Percentiles rank a stretch among this genome's conserved stretches.
Evolutionary conservation across 2,797 vertebrate genomes (phyloP).

Genomic region (Chloroceryle amazona): DNA sequence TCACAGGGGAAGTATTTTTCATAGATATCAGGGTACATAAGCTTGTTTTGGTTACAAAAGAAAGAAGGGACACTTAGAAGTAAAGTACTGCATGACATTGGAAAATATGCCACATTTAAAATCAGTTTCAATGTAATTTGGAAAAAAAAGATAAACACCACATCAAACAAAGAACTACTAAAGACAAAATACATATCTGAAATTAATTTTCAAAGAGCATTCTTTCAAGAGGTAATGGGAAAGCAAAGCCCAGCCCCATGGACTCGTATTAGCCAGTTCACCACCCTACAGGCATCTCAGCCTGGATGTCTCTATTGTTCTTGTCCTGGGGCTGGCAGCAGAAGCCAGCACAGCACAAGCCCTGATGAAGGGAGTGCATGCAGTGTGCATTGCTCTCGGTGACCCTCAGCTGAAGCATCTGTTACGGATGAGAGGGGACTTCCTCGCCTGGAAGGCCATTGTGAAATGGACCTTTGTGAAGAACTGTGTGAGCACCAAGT

Average conservation of each 20-base stretch:
- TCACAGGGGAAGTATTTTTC: neutral
- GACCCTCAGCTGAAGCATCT: neutral
- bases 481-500: accelerated
- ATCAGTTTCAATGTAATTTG: neutral
- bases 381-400: accelerated
- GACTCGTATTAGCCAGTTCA: neutral
- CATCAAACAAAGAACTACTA: neutral
- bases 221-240: neutral
- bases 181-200: neutral
- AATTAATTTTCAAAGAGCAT: conserved; percentile 10
- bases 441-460: neutral
- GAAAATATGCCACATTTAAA: neutral
- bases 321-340: neutral
- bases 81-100: neutral
- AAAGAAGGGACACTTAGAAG: neutral
- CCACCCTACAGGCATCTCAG: neutral
- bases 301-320: neutral
- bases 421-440: neutral
- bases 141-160: neutral
- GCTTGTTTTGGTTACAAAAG: neutral
- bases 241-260: neutral
- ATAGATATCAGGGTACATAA: neutral
- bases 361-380: accelerated
- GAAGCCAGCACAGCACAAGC: accelerated
- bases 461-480: neutral